These are phyloP conservation scores for Anorthoa munda DNA, from an alignment of 2,888 invertebrate species.

Conservation along the genomic window DNA sequence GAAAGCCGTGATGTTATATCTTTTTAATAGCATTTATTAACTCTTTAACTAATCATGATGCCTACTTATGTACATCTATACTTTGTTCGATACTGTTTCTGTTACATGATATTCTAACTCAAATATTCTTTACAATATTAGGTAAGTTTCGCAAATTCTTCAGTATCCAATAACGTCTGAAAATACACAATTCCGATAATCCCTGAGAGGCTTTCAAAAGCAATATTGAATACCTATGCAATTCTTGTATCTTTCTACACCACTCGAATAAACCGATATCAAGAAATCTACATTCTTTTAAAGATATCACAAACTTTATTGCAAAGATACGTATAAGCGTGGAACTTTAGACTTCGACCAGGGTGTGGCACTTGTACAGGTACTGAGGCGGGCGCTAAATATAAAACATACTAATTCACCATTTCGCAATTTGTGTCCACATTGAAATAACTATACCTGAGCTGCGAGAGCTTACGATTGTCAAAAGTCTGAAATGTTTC, in stretches of 20 bases:
- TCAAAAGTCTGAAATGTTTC: no score
- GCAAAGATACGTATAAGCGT: conserved; percentile 30
- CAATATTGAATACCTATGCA: conserved; percentile 25
- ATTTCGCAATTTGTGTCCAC: no score
- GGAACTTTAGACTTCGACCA: conserved; percentile 9
- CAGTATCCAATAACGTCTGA: conserved; percentile 2
- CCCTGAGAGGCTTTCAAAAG: conserved; percentile 19
- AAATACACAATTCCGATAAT: conserved; percentile 29
- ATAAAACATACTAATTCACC: no score
- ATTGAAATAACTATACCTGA: no score
- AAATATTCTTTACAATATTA: not conserved
- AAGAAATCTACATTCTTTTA: conserved; percentile 42
- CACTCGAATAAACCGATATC: conserved; percentile 22
- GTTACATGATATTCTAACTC: not conserved
- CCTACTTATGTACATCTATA: not conserved
- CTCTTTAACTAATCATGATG: not conserved
- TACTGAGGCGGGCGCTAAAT: not conserved
- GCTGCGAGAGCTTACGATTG: no score
- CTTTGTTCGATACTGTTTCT: no score
- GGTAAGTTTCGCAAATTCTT: not conserved
- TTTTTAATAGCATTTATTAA: no score
- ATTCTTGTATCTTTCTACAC: conserved; percentile 20
- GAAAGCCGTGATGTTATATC: no score
- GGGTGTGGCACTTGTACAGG: not conserved
- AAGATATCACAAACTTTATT: conserved; percentile 47